Base-by-base conservation (phyloP, 2,888 invertebrate genomes). In the Aleiodes alternator region DNA sequence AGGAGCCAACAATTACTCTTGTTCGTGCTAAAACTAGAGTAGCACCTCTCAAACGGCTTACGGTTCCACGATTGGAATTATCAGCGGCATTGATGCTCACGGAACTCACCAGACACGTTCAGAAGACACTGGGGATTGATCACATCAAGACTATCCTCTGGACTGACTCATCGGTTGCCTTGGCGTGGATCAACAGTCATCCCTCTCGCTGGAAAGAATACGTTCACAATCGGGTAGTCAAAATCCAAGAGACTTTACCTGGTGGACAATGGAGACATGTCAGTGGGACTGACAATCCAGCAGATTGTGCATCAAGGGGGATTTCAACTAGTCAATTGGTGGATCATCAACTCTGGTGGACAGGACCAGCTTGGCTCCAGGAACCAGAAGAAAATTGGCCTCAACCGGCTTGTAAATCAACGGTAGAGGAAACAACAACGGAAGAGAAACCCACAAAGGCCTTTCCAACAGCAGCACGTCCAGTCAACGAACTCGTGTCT, bases 201-300 rank as follows among this genome's bases (percentile, higher is more conserved):
- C 80, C 69, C 78, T 66, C 71, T 43, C 71, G 73, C 0, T 81
- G 80, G 80, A 80, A 80, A 38, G 81, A 80, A 11, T 80, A 59
- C 11, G 79, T 82, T 0, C 5, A 79, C 8, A 82, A 82, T 38
- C 16, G 79, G 3, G 81, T 80, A 0, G 11, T 75, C 0, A 71
- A 73, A n/a, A 80, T 81, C 29, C 80, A 80, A 69, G 78, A 79
- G 6, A 72, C 75, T 12, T 31, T 72, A 1, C 23, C 69, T 0
- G 2, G 16, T 0, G 73, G 57, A n/a, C 71, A 68, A 0, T 82
- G 78, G 76, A 53, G 11, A 34, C 38, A 61, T 38, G 59, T 61
- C 11, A 5, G 34, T 9, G 79, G 80, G 1, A 73, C 48, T 4
- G 14, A 14, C 8, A 80, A 82, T 29, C 78, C 80, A 56, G 59